Conservation (phyloP, 2,888 invertebrate species). For the Dascillus cervinus region DNA sequence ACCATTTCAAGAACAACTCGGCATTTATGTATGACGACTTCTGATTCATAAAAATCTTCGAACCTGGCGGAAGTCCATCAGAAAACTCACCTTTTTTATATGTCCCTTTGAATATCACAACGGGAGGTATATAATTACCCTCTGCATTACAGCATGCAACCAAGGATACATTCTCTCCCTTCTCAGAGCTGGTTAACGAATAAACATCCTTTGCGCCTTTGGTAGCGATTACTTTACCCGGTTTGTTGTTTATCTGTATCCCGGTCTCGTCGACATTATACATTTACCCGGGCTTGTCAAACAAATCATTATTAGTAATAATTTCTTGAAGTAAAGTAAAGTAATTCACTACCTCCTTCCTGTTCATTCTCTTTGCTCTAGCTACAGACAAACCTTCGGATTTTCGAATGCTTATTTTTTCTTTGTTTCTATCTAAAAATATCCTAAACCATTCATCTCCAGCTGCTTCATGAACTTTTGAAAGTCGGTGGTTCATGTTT, state of each 20-base stretch:
- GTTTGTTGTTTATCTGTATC: conserved; percentile 3
- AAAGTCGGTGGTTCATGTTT: conserved; percentile 1
- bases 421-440: too few species aligned
- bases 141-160: conserved; percentile 30
- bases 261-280: conserved; percentile 18
- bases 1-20: too few species aligned
- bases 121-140: conserved; percentile 25
- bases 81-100: conserved; percentile 3
- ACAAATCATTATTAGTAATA: conserved; percentile 3
- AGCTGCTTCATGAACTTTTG: conserved; percentile 1
- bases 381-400: conserved; percentile 3
- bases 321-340: conserved; percentile 2
- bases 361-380: conserved; percentile 1
- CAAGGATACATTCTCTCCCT: conserved; percentile 25
- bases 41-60: conserved; percentile 3
- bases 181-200: conserved; percentile 20
- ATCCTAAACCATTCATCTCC: conserved; percentile 2
- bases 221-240: conserved; percentile 1
- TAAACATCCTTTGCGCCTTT: not conserved
- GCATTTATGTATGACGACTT: conserved; percentile 6
- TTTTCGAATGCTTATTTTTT: too few species aligned
- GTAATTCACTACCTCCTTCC: not conserved
- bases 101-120: too few species aligned
- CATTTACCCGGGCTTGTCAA: conserved; percentile 1
- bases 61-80: conserved; percentile 6